A percentile compares a stretch with the other conserved stretches of the same genome.
phyloP scores from a whole-genome alignment of 2,888 invertebrate genomes.

The Lepeophtheirus nordmannii region DNA sequence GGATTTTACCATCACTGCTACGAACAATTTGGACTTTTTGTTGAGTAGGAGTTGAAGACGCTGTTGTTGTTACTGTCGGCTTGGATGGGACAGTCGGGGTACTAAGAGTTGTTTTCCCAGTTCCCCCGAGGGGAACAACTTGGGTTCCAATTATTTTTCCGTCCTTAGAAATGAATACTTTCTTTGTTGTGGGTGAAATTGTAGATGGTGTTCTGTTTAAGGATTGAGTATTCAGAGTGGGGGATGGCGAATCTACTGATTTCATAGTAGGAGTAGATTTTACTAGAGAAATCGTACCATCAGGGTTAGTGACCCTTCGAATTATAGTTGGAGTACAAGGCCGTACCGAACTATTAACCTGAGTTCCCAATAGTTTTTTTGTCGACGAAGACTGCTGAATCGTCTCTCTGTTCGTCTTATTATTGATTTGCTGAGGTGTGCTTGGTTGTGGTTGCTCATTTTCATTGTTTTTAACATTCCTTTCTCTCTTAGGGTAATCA shows the following conservation, averaged over 20 bases:
- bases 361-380: neutral
- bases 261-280: slow-evolving; percentile 12
- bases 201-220: slow-evolving; percentile 67
- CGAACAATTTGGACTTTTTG: slow-evolving; percentile 81
- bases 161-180: slow-evolving; percentile 25
- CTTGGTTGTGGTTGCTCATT: neutral
- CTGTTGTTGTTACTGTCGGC: slow-evolving; percentile 34
- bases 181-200: slow-evolving; percentile 58
- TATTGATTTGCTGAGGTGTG: neutral
- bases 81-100: slow-evolving; percentile 37
- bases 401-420: neutral
- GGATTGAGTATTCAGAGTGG: slow-evolving; percentile 59
- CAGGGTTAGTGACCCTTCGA: slow-evolving; percentile 8
- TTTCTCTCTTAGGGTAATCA: neutral
- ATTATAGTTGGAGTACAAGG: slow-evolving; percentile 16
- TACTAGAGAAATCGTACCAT: slow-evolving; percentile 25
- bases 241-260: too few relatives aligned
- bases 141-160: slow-evolving; percentile 25
- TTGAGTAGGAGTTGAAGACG: slow-evolving; percentile 27
- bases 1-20: slow-evolving; percentile 74
- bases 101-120: slow-evolving; percentile 39
- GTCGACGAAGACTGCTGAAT: neutral
- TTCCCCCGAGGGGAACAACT: slow-evolving; percentile 22
- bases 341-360: neutral
- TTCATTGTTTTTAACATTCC: neutral